Percentiles rank a stretch among this genome's conserved stretches.
Conservation (phyloP, 2,797 vertebrate genomes). For the Oceanodroma leucorhoa region DNA sequence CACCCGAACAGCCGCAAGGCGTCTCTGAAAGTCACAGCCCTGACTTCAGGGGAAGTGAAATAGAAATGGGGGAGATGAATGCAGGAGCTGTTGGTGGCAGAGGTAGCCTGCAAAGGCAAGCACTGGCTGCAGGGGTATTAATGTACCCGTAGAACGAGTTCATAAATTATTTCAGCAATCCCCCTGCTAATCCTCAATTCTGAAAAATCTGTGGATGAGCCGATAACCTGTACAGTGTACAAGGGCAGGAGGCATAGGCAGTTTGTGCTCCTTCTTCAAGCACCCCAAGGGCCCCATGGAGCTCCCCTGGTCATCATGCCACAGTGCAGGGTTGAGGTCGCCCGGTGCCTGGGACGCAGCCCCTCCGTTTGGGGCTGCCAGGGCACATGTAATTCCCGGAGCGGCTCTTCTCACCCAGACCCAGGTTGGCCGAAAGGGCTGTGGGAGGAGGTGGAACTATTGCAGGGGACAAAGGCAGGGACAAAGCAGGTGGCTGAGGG, state of each 20-base stretch:
- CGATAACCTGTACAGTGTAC: background rate
- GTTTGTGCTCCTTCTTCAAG: background rate
- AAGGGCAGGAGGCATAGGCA: background rate
- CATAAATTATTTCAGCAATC: background rate
- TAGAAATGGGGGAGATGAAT: rapidly evolving
- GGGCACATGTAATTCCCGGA: background rate
- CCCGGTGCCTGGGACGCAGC: rapidly evolving
- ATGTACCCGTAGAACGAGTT: background rate
- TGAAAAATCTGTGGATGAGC: background rate
- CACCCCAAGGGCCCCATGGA: background rate
- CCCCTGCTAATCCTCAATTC: background rate
- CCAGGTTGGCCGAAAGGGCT: background rate
- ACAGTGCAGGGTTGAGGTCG: rapidly evolving
- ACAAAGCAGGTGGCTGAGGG: background rate
- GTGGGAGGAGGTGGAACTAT: background rate
- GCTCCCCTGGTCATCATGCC: rapidly evolving
- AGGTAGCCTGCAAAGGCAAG: background rate
- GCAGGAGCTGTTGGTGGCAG: background rate
- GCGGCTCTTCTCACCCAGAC: background rate
- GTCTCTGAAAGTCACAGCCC: background rate
- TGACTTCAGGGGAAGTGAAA: background rate
- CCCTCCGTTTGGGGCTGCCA: background rate
- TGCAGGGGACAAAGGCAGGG: background rate
- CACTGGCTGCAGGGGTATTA: background rate
- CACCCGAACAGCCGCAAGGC: background rate